A percentile compares a stretch with the other conserved stretches of the same genome.
Conservation (phyloP, 2,113 vertebrate genomes). For the Tetraodon nigroviridis region DNA sequence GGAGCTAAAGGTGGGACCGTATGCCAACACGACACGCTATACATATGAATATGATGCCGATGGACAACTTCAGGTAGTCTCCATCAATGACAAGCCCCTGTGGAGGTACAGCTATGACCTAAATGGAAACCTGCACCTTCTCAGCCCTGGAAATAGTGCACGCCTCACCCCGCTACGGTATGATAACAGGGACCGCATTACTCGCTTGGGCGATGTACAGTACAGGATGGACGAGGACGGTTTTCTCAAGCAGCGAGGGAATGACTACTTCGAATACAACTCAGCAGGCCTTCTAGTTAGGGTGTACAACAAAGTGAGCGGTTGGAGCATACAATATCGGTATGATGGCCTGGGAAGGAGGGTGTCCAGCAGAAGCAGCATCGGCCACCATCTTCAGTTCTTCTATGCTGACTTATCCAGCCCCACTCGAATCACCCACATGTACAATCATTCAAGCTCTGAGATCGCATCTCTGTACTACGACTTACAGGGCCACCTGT, state of each 20-base stretch:
- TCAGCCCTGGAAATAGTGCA: slow-evolving; percentile 92
- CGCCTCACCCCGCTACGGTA: slow-evolving; percentile 93
- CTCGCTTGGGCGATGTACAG: slow-evolving; percentile 88
- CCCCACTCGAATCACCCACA: slow-evolving; percentile 92
- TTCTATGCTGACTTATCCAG: slow-evolving; percentile 95
- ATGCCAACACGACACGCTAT: slow-evolving; percentile 95
- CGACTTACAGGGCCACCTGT: slow-evolving; percentile 95
- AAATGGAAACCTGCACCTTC: slow-evolving; percentile 92
- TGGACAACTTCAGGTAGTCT: slow-evolving; percentile 92
- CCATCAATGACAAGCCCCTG: slow-evolving; percentile 93
- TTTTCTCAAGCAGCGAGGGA: slow-evolving; percentile 91
- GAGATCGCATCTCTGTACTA: slow-evolving; percentile 98
- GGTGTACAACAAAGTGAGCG: slow-evolving; percentile 85
- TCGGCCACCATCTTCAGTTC: slow-evolving; percentile 91
- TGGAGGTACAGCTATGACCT: slow-evolving; percentile 98
- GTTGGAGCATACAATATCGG: slow-evolving; percentile 91
- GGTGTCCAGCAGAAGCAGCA: slow-evolving; percentile 86
- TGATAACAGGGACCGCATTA: slow-evolving; percentile 90
- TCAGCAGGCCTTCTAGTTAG: slow-evolving; percentile 88
- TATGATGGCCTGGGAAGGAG: slow-evolving; percentile 93
- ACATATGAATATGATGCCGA: slow-evolving; percentile 94
- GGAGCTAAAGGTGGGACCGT: slow-evolving; percentile 96
- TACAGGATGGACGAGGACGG: slow-evolving; percentile 96
- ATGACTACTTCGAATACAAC: slow-evolving; percentile 92
- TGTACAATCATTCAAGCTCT: slow-evolving; percentile 97